Base-by-base conservation (phyloP, 64 coral and sea anemone genomes). In the Exaiptasia diaphana region DNA sequence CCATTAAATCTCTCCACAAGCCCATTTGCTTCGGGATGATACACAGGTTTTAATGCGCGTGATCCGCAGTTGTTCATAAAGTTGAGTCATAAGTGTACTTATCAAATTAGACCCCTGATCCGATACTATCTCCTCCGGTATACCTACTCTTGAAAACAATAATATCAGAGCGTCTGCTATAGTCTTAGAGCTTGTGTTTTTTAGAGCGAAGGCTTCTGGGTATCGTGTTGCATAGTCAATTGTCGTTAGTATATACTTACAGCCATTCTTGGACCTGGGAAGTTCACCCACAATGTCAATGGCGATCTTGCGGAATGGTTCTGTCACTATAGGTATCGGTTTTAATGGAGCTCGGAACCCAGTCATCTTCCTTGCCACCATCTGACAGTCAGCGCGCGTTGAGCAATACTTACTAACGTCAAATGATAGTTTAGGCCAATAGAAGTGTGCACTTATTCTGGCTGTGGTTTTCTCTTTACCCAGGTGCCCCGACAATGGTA, bases 1-100 rank as follows among this genome's bases (percentile, higher is more conserved):
- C 64, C 61, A n/a, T 78, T 87, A 17, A 77, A 77, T 34, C 61
- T 77, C 46, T 77, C 73, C 1, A 76, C 71, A 5, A 87, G 32
- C 1, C 84, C 59, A 38, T 86, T 55, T 29, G 69, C 61, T 29
- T 44, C 15, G 14, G 62, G 78, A 41, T 82, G 78, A 24, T 82
- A 82, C n/a, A n/a, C n/a, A n/a, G n/a, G 81, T 91, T 0, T 17
- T 74, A 1, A 71, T 23, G 39, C 61, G 25, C 5, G 2, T 20
- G 1, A 83, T 73, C 11, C 81, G 34, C 11, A 83, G n/a, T 0
- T 34, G 31, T 2, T 3, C 10, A 4, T 14, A 36, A 12, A 83
- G 25, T 35, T 82, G 37, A 49, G 5, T 52, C 1, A 72, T 53
- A 17, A 68, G 7, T 10, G 28, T 67, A 4, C 39, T 26, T 26